phyloP scores from a whole-genome alignment of 2,113 vertebrate genomes.

The Sapajus apella region DNA sequence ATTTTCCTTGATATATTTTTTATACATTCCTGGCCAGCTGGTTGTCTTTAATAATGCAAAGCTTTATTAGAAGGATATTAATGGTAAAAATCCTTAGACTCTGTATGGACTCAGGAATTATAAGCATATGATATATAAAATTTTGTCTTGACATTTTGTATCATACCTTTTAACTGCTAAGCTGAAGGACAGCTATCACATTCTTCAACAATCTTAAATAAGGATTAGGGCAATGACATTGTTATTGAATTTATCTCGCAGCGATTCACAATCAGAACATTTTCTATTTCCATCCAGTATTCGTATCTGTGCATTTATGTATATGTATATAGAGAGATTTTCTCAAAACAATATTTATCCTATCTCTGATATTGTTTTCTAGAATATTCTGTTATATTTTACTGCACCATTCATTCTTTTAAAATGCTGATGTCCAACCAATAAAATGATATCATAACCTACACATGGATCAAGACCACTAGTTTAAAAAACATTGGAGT shows the following conservation, averaged over 20 bases:
- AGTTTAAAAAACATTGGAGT: slow-evolving; percentile 46
- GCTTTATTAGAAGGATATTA: slow-evolving; percentile 7
- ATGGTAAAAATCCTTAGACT: background rate
- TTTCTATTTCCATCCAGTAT: background rate
- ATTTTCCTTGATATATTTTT: background rate
- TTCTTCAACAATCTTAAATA: background rate
- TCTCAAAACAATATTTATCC: background rate
- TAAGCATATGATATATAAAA: background rate
- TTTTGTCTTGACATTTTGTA: background rate
- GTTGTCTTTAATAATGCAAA: background rate
- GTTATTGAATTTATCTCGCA: background rate
- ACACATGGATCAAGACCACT: slow-evolving; percentile 40
- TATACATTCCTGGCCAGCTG: background rate
- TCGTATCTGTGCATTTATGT: background rate
- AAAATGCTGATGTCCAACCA: slow-evolving; percentile 21
- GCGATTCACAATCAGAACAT: slow-evolving; percentile 7
- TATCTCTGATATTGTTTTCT: background rate
- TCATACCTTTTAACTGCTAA: background rate
- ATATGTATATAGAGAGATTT: background rate
- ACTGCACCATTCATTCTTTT: background rate
- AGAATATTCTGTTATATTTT: background rate
- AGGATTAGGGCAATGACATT: background rate
- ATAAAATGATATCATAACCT: slow-evolving; percentile 54
- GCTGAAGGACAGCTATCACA: background rate
- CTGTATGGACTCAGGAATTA: background rate